Base-by-base conservation (phyloP, 1,140 invertebrate genomes). In the Pectinophora gossypiella region DNA sequence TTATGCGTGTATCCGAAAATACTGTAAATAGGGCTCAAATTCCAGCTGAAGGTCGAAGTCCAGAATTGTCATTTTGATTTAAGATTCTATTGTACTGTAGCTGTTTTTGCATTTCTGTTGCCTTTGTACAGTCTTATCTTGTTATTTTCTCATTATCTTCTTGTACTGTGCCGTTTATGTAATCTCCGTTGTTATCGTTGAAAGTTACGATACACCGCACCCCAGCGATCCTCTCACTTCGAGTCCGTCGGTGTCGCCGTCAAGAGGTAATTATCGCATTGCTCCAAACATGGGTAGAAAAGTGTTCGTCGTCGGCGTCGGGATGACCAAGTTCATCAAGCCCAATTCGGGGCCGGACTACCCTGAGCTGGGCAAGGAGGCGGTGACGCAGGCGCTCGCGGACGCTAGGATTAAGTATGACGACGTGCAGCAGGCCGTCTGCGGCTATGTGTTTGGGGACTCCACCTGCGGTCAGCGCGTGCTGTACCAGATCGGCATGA, bases 361-460 rank as follows among this genome's bases (percentile, higher is more conserved):
- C 79, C 98, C 98, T 0, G 92, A 97, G 59, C 95, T 99, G 91
- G 97, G 94, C 7, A 95, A 96, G 76, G 98, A 99, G 90, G 95
- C 97, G 6, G 95, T 98, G 0, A 91, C 90, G 12, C 97, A 95
- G 63, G 98, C 98, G 12, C 83, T 99, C 1, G 76, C 92, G 48
- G 98, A 99, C 91, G 94, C 96, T 43, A 91, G 90, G 45, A 85
- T 99, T n/a, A 86, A 90, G 15, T 98, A 97, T 74, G 82, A 90
- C 0, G 90, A 94, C 53, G 88, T 99, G 0, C 90, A 98, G 78
- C 95, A 98, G 84, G 98, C 96, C 3, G 92, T 93, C 60, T 96
- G 95, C 57, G 97, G 97, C 12, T 99, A 98, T 87, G 97, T 99
- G 10, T 98, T 97, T 80, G 98, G 97, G 5, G 98, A 99, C 76